A percentile compares a stretch with the other conserved stretches of the same genome.
phyloP scores from a whole-genome alignment of 1,140 invertebrate species.

The Formica selysi region DNA sequence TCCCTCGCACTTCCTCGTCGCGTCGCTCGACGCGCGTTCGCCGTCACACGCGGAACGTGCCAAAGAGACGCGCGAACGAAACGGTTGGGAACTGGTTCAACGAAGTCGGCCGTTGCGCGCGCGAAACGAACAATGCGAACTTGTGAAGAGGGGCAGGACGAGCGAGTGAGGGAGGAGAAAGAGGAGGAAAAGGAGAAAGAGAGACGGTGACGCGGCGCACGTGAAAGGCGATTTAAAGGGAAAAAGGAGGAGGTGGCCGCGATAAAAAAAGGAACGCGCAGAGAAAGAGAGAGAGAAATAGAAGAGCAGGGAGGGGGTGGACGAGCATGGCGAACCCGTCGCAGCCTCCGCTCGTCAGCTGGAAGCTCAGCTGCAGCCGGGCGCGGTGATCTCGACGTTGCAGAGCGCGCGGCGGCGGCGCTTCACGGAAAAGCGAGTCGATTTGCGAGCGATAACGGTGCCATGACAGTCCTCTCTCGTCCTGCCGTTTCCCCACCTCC shows the following conservation, averaged over 20 bases:
- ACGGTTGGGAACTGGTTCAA: constrained; percentile 73
- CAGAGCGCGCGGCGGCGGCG: constrained; percentile 37
- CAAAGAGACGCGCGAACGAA: constrained; percentile 66
- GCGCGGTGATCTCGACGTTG: constrained; percentile 75
- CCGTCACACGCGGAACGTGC: constrained; percentile 55
- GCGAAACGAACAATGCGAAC: constrained; percentile 77
- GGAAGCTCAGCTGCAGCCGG: constrained; percentile 79
- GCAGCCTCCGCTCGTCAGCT: constrained; percentile 80
- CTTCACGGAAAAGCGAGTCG: constrained; percentile 74
- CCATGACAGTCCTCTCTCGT: constrained; percentile 50
- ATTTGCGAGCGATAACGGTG: constrained; percentile 76
- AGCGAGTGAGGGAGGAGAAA: constrained; percentile 32
- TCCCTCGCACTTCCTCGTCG: constrained; percentile 16
- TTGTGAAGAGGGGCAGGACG: constrained; percentile 68
- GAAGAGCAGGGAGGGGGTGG: constrained; percentile 35
- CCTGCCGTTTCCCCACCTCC: constrained; percentile 8
- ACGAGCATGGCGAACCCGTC: constrained; percentile 80
- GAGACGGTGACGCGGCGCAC: constrained; percentile 64
- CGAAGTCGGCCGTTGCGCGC: constrained; percentile 68
- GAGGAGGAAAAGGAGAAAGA: background rate
- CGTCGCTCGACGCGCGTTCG: constrained; percentile 60
- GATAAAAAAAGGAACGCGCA: constrained; percentile 64
- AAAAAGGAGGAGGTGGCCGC: constrained; percentile 71
- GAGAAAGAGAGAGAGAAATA: background rate
- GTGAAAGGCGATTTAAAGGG: constrained; percentile 80